Evolutionary conservation across 2,888 invertebrate species (phyloP), one percentile per base, ranked within the genome.

Genomic region (Philopedon plagiatum): DNA sequence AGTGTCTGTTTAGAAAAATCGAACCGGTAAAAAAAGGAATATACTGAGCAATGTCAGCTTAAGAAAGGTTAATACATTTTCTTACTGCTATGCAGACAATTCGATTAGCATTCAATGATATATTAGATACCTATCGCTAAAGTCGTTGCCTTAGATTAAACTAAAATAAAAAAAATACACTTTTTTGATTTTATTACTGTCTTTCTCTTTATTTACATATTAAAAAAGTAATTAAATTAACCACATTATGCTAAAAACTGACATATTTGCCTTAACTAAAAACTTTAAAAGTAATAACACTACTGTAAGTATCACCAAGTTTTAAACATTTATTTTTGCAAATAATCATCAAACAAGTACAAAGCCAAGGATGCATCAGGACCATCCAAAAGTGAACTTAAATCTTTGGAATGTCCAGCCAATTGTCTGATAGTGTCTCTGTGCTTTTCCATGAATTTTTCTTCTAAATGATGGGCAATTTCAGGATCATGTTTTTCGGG

Each of bases 271-370:
- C 18, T 13, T 23, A 58, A 58, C 58, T 58, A 39, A 58, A 58
- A n/a, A 29, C 15, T 13, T 51, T 51, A 51, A 26, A 51, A 29
- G 2, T 29, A 29, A 29, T 15, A 51, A 51, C 23, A 46, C 23
- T 41, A 7, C 15, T 61, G n/a, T 61, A 61, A 51, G 51, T 51
- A 51, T 51, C 51, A 51, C 51, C n/a, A 39, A 18, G 23, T 15
- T 41, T 37, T 7, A 56, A 8, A 37, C 26, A 46, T 41, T 49
- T 66, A 73, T 66, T 74, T 70, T 37, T 74, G 73, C 34, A 88
- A 82, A 77, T 86, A 91, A 81, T 94, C 92, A 86, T 95, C 94
- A 82, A 94, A 95, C 77, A 95, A 82, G 81, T 90, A 94, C 70
- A 94, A 82, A 8, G 91, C 87, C 65, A 94, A 85, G 0, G 93